These are phyloP conservation scores for Nudaria mundana DNA, from an alignment of 2,888 invertebrate genomes.

Conservation along the genomic window DNA sequence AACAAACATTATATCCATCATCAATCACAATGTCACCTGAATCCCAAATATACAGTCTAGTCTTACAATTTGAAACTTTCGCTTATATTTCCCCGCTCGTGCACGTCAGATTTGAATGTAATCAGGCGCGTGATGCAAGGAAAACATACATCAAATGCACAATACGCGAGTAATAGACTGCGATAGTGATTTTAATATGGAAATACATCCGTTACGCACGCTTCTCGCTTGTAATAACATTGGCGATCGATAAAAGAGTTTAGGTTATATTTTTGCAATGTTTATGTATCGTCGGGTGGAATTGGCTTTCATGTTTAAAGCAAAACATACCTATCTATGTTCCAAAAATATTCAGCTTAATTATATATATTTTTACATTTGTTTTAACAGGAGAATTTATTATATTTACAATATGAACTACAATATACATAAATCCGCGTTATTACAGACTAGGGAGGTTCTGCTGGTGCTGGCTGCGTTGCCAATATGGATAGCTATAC, in stretches of 20 bases:
- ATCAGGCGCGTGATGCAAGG: slow-evolving; percentile 50
- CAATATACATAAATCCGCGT: too few relatives aligned
- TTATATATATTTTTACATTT: too few relatives aligned
- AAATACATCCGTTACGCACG: slow-evolving; percentile 62
- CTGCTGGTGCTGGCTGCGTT: too few relatives aligned
- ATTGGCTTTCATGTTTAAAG: too few relatives aligned
- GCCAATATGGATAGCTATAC: too few relatives aligned
- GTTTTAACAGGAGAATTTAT: too few relatives aligned
- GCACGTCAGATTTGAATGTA: slow-evolving; percentile 56
- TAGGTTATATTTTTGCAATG: slow-evolving; percentile 16
- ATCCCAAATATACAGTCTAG: slow-evolving; percentile 48
- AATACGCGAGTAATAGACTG: slow-evolving; percentile 64
- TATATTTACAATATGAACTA: too few relatives aligned
- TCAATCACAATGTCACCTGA: slow-evolving; percentile 65
- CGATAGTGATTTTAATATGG: slow-evolving; percentile 59
- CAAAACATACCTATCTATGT: too few relatives aligned
- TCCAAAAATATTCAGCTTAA: too few relatives aligned
- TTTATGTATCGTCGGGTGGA: not conserved
- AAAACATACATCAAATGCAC: slow-evolving; percentile 74
- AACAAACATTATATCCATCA: slow-evolving; percentile 28
- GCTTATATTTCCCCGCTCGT: slow-evolving; percentile 19
- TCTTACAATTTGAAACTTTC: slow-evolving; percentile 28
- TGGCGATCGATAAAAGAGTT: slow-evolving; percentile 44
- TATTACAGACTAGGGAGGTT: too few relatives aligned
- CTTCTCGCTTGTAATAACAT: slow-evolving; percentile 68